Evolutionary conservation across 2,797 vertebrate genomes (phyloP), one percentile per base, ranked within the genome.

Genomic region (Argentina silus): DNA sequence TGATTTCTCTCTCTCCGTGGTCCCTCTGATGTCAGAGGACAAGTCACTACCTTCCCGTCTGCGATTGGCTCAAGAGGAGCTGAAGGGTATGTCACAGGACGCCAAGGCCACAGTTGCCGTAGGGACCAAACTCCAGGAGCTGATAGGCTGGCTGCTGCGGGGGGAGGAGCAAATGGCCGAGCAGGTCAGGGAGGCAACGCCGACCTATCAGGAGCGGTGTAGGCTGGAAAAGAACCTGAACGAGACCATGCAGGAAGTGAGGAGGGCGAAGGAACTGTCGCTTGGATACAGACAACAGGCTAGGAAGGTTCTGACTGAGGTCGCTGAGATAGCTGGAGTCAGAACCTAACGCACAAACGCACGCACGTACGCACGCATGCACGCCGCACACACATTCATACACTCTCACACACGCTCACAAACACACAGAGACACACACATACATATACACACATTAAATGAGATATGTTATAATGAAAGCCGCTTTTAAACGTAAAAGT

Each of bases 201-300:
- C 23, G 2, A 86, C 74, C 2, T 87, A 89, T 75, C 93, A 91
- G 83, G 93, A 94, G 23, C 81, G 74, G 69, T 79, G 70, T 45
- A 83, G 94, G 72, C 86, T 94, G 36, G 63, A 10, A 3, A 83
- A 89, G 70, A 95, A 95, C 81, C 83, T 95, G 60, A 79, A 79
- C 70, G 85, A 88, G 76, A 94, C 93, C 78, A 70, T 95, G n/a
- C 85, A 56, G 56, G 90, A 93, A 85, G 86, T 88, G n/a, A 86
- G 14, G 11, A 89, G 90, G 78, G 93, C 89, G 0, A 91, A 90
- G 83, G 86, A 90, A 77, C 64, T 89, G 63, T 92, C 91, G 0
- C 47, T 83, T 43, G 65, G 1, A 69, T 94, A 94, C 87, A 91
- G 60, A 75, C 77, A 92, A 42, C 78, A 50, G 21, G 93, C 91